Percentiles rank a stretch among this genome's conserved stretches.
These are phyloP conservation scores for Sylvietta virens DNA, from an alignment of 2,113 vertebrate genomes.

Conservation along the genomic window DNA sequence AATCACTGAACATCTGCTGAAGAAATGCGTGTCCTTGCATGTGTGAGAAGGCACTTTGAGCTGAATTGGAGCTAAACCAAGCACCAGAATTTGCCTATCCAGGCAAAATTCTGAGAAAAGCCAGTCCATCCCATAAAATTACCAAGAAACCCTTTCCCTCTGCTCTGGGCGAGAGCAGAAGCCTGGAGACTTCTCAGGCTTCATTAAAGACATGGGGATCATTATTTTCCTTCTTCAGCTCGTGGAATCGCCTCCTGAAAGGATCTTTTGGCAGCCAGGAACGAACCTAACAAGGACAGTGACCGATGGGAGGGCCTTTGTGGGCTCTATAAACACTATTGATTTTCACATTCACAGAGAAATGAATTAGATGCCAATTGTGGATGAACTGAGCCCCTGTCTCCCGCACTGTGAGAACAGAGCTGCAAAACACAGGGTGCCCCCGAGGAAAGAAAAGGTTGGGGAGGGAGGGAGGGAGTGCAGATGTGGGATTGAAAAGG, in stretches of 20 bases:
- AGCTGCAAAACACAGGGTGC: neutral
- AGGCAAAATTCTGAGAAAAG: neutral
- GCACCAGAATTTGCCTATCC: neutral
- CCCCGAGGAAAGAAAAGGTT: neutral
- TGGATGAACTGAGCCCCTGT: neutral
- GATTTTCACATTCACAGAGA: constrained; percentile 10
- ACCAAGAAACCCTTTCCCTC: neutral
- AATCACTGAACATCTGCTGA: neutral
- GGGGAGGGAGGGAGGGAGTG: neutral
- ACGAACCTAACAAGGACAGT: neutral
- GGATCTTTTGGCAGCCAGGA: neutral
- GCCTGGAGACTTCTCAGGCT: neutral
- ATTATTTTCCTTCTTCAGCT: constrained; percentile 5
- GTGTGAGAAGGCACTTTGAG: neutral
- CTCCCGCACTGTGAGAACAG: neutral
- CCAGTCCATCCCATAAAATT: neutral
- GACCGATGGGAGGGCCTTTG: neutral
- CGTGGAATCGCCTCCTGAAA: neutral
- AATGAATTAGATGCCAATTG: neutral
- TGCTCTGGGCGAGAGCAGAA: neutral
- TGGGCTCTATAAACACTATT: neutral
- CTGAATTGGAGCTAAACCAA: neutral
- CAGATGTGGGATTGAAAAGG: neutral
- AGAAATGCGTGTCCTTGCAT: neutral
- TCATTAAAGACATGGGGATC: neutral